Conservation (phyloP, 2,797 vertebrate species). For the Enteromius fasciolatus region DNA sequence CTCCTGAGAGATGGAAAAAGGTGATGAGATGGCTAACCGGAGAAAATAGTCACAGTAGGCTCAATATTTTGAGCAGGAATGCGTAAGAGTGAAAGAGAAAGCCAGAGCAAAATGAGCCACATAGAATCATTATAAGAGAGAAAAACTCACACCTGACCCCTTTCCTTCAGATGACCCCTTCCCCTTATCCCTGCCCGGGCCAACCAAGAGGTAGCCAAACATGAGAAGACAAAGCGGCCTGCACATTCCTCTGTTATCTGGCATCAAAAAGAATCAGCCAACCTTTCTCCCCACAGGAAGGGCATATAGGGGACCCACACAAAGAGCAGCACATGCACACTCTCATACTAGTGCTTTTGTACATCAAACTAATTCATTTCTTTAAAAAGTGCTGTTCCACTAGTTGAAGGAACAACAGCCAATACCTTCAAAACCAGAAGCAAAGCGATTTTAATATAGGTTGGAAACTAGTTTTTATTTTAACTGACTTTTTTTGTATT, state of each 20-base stretch:
- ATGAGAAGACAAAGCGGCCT: slow-evolving; percentile 51
- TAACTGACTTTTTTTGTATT: background rate
- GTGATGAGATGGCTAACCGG: background rate
- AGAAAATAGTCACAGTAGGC: slow-evolving; percentile 16
- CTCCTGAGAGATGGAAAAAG: slow-evolving; percentile 58
- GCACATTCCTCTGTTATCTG: slow-evolving; percentile 66
- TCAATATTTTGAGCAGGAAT: slow-evolving; percentile 34
- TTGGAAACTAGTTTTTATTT: background rate
- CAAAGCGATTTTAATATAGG: slow-evolving; percentile 71
- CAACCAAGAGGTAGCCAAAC: slow-evolving; percentile 50
- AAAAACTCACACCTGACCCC: slow-evolving; percentile 1
- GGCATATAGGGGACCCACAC: slow-evolving; percentile 42
- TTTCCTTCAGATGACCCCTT: slow-evolving; percentile 8
- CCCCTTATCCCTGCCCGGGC: background rate
- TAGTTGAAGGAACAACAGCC: background rate
- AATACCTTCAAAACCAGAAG: slow-evolving; percentile 67
- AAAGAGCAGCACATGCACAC: slow-evolving; percentile 41
- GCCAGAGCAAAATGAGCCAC: background rate
- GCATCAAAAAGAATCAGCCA: slow-evolving; percentile 57
- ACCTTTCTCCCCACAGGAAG: slow-evolving; percentile 57
- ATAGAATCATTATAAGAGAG: background rate
- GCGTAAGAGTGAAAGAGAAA: background rate
- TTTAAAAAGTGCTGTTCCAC: slow-evolving; percentile 68
- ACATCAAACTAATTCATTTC: slow-evolving; percentile 70
- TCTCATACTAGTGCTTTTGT: slow-evolving; percentile 63